Evolutionary conservation across 2,888 invertebrate species (phyloP).

Genomic region (Ormyrus labotus): DNA sequence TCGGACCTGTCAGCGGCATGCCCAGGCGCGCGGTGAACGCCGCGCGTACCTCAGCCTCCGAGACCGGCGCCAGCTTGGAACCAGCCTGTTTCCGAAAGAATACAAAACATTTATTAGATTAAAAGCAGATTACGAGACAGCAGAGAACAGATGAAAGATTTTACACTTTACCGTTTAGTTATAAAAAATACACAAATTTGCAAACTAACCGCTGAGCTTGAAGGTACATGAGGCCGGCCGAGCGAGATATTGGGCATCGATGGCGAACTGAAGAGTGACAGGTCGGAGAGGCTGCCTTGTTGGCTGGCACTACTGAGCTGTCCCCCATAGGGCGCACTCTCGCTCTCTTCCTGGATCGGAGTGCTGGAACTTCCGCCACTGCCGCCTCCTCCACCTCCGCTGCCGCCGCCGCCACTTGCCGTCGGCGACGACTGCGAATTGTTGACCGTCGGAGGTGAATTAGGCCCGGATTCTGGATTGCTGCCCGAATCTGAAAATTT

Average conservation of each 20-base stretch:
- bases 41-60: slow-evolving; percentile 88
- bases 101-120: slow-evolving; percentile 4
- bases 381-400: too few relatives aligned
- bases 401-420: slow-evolving; percentile 74
- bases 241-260: slow-evolving; percentile 98
- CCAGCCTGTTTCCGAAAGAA: slow-evolving; percentile 71
- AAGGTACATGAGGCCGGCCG: slow-evolving; percentile 85
- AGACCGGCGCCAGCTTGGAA: slow-evolving; percentile 79
- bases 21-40: slow-evolving; percentile 83
- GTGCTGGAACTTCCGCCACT: slow-evolving; percentile 78
- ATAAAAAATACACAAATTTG: not conserved
- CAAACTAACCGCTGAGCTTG: slow-evolving; percentile 72
- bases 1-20: slow-evolving; percentile 81
- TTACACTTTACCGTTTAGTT: not conserved
- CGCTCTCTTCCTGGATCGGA: slow-evolving; percentile 90
- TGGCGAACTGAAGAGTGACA: slow-evolving; percentile 93
- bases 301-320: slow-evolving; percentile 78
- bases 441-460: slow-evolving; percentile 83
- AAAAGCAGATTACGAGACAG: not conserved
- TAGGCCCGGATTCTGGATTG: slow-evolving; percentile 86
- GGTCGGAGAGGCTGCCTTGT: slow-evolving; percentile 83
- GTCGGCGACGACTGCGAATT: slow-evolving; percentile 80
- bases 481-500: slow-evolving; percentile 77
- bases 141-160: not conserved
- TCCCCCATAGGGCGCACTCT: slow-evolving; percentile 80